Percentiles rank a stretch among this genome's conserved stretches.
phyloP scores from a whole-genome alignment of 2,797 vertebrate species.

The Hoplostethus atlanticus region DNA sequence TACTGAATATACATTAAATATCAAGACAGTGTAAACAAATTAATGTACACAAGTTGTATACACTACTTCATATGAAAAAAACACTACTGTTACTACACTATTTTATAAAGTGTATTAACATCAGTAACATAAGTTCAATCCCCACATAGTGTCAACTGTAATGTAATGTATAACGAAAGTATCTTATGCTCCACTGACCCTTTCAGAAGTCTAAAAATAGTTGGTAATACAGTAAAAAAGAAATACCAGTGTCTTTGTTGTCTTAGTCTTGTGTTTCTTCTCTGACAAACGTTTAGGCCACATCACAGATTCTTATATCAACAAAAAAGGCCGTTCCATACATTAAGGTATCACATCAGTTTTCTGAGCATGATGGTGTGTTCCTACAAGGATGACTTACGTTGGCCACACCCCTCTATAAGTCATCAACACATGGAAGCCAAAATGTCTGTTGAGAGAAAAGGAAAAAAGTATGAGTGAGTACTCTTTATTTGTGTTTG shows the following conservation, averaged over 20 bases:
- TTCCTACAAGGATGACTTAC: not conserved
- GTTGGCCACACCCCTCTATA: conserved; percentile 32
- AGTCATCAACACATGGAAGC: conserved; percentile 91
- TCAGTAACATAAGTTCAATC: no score
- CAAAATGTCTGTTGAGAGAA: conserved; percentile 89
- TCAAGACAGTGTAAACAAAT: not conserved
- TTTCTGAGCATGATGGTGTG: not conserved
- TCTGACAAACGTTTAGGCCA: not conserved
- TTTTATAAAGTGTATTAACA: not conserved
- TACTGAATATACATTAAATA: not conserved
- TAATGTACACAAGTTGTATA: not conserved
- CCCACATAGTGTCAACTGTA: no score
- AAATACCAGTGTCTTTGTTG: not conserved
- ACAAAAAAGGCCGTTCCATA: not conserved
- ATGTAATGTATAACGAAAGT: no score
- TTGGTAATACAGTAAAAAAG: not conserved
- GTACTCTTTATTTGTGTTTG: not conserved
- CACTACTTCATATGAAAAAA: not conserved
- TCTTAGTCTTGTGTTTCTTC: not conserved
- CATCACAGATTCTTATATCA: no score
- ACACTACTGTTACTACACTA: no score
- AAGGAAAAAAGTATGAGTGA: not conserved
- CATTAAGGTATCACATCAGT: not conserved
- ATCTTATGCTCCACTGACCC: not conserved
- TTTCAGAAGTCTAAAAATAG: conserved; percentile 18